Base-by-base conservation (phyloP, 2,888 invertebrate species). In the Chaitophorus viminalis region DNA sequence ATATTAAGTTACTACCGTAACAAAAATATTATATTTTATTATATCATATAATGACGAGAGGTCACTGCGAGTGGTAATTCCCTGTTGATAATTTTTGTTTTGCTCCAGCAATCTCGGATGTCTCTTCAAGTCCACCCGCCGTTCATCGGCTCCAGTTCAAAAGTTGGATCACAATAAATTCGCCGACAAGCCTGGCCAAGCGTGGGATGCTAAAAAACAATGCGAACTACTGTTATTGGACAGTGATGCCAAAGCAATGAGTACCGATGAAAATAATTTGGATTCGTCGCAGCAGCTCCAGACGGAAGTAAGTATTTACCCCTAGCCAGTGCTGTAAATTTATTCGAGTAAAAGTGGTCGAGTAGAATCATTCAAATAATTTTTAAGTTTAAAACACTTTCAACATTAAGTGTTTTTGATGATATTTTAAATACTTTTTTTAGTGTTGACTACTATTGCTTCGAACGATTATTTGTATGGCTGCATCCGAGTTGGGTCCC, bases 131-230 rank as follows among this genome's bases (percentile, higher is more conserved):
- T 79, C 86, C 31, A 25, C 11, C 4, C n/a, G 18, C 14, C 79
- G 78, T 3, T 77, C 17, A 72, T 72, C 79, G 21, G 21, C 46
- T 17, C n/a, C 21, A 9, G 78, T 54, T n/a, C 75, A 76, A 76
- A 92, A 93, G 89, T 92, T 94, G 76, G 93, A 94, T 89, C 95
- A 95, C 90, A 93, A 93, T 82, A 93, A 92, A 88, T 95, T 93
- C 91, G 92, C 93, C 3, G 93, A 94, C 89, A 93, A 93, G 29
- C 96, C 96, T 0, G 96, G 96, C 0, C 92, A 93, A 90, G 91
- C 92, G n/a, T 95, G 94, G 93, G 94, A 93, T 46, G 94, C 95
- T 0, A 95, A 95, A 91, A 93, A 93, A 90, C 96, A 96, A 90
- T 96, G 96, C 91, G 95, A 95, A 92, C 90, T 94, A 14, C 91